A percentile compares a stretch with the other conserved stretches of the same genome.
Evolutionary conservation across 2,888 invertebrate genomes (phyloP).

Genomic region (Euspilapteryx auroguttella): DNA sequence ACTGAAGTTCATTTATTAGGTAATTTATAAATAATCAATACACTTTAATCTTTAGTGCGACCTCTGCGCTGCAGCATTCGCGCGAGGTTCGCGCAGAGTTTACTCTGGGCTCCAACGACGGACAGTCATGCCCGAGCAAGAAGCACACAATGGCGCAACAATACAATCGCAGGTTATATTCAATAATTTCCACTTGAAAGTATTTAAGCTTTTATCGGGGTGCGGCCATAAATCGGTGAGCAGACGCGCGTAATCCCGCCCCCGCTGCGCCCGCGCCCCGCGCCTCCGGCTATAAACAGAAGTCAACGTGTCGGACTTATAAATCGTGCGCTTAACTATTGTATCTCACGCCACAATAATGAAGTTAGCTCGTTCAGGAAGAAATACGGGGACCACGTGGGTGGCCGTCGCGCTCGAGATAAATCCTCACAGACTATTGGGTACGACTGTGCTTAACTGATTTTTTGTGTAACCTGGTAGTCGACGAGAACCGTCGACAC

Average conservation of each 20-base stretch:
- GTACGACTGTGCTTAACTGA: constrained; percentile 33
- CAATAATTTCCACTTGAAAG: constrained; percentile 47
- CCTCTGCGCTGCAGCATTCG: too few species aligned
- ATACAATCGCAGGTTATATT: constrained; percentile 14
- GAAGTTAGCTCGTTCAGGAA: constrained; percentile 59
- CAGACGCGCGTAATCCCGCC: constrained; percentile 52
- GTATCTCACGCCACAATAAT: constrained; percentile 61
- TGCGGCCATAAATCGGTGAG: constrained; percentile 50
- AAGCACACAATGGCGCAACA: constrained; percentile 13
- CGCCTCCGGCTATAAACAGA: constrained; percentile 54
- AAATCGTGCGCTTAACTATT: constrained; percentile 61
- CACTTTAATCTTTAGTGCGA: too few species aligned
- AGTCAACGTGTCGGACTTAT: constrained; percentile 61
- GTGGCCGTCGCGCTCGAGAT: constrained; percentile 41
- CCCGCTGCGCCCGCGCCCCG: constrained; percentile 39
- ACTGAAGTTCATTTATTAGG: too few species aligned
- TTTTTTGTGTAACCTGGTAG: constrained; percentile 43
- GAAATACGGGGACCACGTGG: constrained; percentile 56
- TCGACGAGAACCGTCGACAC: constrained; percentile 9
- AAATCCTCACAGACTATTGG: constrained; percentile 51
- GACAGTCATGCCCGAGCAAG: background rate
- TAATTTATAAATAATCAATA: too few species aligned
- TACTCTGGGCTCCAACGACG: too few species aligned
- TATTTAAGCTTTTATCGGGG: constrained; percentile 60
- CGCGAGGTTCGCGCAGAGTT: too few species aligned